phyloP scores from a whole-genome alignment of 2,888 invertebrate genomes.

The Drosophila merina region DNA sequence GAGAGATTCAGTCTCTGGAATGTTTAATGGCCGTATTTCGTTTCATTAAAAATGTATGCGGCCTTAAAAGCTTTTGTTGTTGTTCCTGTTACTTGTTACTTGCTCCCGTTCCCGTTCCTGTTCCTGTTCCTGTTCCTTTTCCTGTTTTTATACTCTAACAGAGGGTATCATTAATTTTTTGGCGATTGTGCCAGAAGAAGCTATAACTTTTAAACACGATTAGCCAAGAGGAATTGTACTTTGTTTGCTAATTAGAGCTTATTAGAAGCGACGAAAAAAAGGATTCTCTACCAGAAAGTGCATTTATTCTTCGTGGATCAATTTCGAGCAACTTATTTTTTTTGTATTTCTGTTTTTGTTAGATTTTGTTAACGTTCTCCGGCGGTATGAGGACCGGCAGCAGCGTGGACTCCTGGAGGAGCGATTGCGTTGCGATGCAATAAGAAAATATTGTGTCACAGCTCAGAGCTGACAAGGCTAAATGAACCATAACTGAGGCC shows the following conservation, averaged over 20 bases:
- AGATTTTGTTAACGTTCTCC: constrained; percentile 37
- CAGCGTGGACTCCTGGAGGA: neutral
- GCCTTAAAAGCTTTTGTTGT: constrained; percentile 77
- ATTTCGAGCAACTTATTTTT: neutral
- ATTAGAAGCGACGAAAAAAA: too few species aligned
- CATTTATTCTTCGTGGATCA: neutral
- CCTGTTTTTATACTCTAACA: neutral
- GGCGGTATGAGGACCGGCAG: constrained; percentile 10
- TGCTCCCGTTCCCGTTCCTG: constrained; percentile 48
- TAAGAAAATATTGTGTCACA: constrained; percentile 21
- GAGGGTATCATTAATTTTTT: neutral
- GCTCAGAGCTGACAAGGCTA: constrained; percentile 34
- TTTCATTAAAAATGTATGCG: constrained; percentile 79
- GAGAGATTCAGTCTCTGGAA: constrained; percentile 53
- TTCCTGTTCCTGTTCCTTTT: constrained; percentile 20
- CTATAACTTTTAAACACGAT: too few species aligned
- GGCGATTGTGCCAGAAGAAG: neutral
- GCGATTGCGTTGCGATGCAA: constrained; percentile 16
- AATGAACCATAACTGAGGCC: constrained; percentile 42
- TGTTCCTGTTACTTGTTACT: constrained; percentile 37
- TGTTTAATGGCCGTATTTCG: constrained; percentile 77
- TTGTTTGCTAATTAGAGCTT: too few species aligned
- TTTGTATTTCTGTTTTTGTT: constrained; percentile 23
- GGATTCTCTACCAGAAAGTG: neutral
- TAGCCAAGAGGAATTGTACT: too few species aligned